A percentile compares a stretch with the other conserved stretches of the same genome.
phyloP scores from a whole-genome alignment of 2,797 vertebrate species.

The Phalloptychus januarius region DNA sequence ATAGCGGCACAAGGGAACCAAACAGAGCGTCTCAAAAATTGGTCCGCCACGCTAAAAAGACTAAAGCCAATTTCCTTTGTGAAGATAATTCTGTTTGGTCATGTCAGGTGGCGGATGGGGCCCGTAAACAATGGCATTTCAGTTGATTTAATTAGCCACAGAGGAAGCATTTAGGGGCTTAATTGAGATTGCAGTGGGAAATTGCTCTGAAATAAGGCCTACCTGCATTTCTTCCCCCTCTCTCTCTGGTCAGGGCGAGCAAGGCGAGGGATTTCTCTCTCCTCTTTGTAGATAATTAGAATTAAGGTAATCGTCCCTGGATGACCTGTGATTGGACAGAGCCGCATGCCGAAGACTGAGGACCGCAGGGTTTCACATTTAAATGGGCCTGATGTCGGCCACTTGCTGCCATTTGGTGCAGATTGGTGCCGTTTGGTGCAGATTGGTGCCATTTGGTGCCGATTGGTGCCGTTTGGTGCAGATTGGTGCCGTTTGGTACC shows the following conservation, averaged over 20 bases:
- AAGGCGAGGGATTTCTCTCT: conserved; percentile 78
- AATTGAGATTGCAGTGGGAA: conserved; percentile 94
- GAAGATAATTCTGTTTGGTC: conserved; percentile 73
- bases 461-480: too few relatives aligned
- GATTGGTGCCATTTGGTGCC: too few relatives aligned
- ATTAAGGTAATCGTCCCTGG: conserved; percentile 79
- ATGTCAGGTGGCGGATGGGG: conserved; percentile 76
- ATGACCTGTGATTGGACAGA: conserved; percentile 77
- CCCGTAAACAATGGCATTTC: conserved; percentile 91
- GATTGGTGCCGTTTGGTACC: too few relatives aligned
- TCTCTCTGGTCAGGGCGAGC: conserved; percentile 70
- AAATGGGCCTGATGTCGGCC: too few relatives aligned
- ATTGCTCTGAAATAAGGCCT: conserved; percentile 86
- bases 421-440: too few relatives aligned
- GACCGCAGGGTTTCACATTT: too few relatives aligned
- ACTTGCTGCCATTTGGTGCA: too few relatives aligned
- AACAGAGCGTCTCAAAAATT: conserved; percentile 76
- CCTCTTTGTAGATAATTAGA: conserved; percentile 82
- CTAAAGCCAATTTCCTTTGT: conserved; percentile 75
- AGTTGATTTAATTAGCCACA: conserved; percentile 93
- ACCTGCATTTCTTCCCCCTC: conserved; percentile 65
- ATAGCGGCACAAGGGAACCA: conserved; percentile 26
- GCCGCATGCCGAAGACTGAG: conserved; percentile 52
- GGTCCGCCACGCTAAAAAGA: conserved; percentile 81
- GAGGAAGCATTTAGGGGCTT: conserved; percentile 96